phyloP scores from a whole-genome alignment of 2,113 vertebrate genomes.

The Eretmodus cyanostictus region DNA sequence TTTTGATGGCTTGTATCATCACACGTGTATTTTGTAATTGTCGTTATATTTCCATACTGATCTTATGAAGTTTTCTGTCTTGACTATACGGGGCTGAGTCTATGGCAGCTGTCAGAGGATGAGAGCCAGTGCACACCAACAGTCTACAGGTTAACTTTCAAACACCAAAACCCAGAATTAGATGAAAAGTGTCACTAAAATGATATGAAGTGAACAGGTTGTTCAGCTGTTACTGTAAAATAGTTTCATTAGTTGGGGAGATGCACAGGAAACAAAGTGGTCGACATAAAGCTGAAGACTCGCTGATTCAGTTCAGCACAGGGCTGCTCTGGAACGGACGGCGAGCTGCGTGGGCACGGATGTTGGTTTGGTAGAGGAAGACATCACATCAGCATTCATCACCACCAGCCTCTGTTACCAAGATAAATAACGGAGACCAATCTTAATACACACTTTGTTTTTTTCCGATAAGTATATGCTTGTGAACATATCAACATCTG shows the following conservation, averaged over 20 bases:
- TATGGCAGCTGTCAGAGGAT: not conserved
- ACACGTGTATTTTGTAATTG: not conserved
- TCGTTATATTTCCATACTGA: not conserved
- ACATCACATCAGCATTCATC: too few relatives aligned
- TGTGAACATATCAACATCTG: not conserved
- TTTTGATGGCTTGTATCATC: not conserved
- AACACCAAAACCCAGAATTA: not conserved
- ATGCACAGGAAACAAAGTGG: not conserved
- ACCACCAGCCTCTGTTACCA: not conserved
- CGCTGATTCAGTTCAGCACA: conserved; percentile 1
- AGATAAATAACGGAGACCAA: not conserved
- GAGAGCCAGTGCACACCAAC: not conserved
- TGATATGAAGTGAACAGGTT: not conserved
- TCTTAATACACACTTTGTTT: not conserved
- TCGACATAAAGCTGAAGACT: conserved; percentile 18
- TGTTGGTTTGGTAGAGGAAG: not conserved
- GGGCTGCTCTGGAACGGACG: conserved; percentile 23
- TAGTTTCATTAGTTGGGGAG: not conserved
- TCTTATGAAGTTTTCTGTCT: not conserved
- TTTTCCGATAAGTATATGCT: not conserved
- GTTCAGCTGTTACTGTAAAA: not conserved
- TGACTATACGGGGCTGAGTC: not conserved
- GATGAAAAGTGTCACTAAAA: not conserved
- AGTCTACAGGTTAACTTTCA: not conserved
- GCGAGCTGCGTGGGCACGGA: not conserved